phyloP scores from a whole-genome alignment of 2,797 vertebrate genomes.

The Sebastes alutus region DNA sequence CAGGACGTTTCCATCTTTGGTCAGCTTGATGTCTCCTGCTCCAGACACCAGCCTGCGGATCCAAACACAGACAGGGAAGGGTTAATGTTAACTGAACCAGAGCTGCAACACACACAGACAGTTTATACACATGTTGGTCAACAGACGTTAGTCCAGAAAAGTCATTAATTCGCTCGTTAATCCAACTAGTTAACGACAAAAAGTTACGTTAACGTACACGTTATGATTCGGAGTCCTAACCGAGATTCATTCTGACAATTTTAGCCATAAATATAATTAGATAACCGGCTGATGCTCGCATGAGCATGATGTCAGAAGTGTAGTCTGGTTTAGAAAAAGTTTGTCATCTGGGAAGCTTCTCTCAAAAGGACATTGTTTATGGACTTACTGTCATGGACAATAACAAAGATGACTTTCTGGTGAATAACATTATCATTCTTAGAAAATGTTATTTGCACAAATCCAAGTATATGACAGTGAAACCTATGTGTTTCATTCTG shows the following conservation, averaged over 20 bases:
- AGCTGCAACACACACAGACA: neutral
- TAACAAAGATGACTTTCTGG: too few relatives aligned
- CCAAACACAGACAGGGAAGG: neutral
- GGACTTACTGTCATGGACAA: too few relatives aligned
- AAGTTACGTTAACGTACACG: fast-evolving
- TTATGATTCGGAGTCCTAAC: too few relatives aligned
- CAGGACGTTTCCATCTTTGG: constrained; percentile 98
- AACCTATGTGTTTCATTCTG: too few relatives aligned
- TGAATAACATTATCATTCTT: too few relatives aligned
- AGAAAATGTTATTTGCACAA: too few relatives aligned
- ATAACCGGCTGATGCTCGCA: constrained; percentile 1
- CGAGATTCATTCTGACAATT: fast-evolving
- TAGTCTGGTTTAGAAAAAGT: too few relatives aligned
- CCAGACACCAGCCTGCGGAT: constrained; percentile 93
- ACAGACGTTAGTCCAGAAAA: neutral
- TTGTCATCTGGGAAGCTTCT: too few relatives aligned
- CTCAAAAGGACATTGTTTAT: too few relatives aligned
- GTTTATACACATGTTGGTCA: too few relatives aligned
- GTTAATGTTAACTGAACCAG: neutral
- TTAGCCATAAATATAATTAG: neutral
- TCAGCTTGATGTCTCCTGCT: constrained; percentile 96
- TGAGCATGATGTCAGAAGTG: neutral
- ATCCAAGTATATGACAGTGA: too few relatives aligned
- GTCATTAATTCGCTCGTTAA: neutral
- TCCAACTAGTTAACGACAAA: fast-evolving